Evolutionary conservation across 2,113 vertebrate genomes (phyloP).

Genomic region (Nibea coibor): DNA sequence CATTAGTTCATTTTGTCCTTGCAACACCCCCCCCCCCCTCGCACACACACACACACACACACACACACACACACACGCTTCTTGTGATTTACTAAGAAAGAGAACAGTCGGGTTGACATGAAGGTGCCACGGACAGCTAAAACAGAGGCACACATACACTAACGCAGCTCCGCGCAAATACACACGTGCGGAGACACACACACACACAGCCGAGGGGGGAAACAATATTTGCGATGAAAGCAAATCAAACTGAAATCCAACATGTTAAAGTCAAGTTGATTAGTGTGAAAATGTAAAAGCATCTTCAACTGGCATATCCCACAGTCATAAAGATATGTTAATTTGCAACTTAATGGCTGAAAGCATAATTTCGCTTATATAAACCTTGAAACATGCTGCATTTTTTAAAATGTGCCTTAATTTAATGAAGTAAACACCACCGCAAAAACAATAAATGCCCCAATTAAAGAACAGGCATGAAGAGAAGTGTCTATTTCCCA

Average conservation of each 20-base stretch:
- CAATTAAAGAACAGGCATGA: constrained; percentile 85
- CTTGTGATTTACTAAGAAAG: constrained; percentile 64
- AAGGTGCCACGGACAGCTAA: constrained; percentile 68
- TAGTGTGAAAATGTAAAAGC: constrained; percentile 83
- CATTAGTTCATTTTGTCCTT: constrained; percentile 84
- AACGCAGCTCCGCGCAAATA: constrained; percentile 45
- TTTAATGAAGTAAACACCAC: constrained; percentile 83
- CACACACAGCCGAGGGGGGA: constrained; percentile 74
- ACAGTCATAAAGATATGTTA: constrained; percentile 83
- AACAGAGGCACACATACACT: constrained; percentile 38
- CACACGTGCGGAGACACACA: constrained; percentile 62
- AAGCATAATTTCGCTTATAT: constrained; percentile 81
- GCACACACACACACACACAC: constrained; percentile 20
- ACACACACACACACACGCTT: constrained; percentile 15
- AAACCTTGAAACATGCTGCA: constrained; percentile 82
- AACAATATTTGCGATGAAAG: constrained; percentile 84
- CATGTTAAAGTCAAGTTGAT: constrained; percentile 85
- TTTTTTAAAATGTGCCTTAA: constrained; percentile 80
- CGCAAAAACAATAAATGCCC: constrained; percentile 85
- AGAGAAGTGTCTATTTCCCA: constrained; percentile 83
- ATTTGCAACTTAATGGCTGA: constrained; percentile 82
- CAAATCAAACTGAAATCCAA: constrained; percentile 85
- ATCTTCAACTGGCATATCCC: constrained; percentile 80
- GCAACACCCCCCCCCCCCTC: constrained; percentile 60
- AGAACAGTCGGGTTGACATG: constrained; percentile 62